phyloP scores from a whole-genome alignment of 2,888 invertebrate species.

The Drosophila picticornis region DNA sequence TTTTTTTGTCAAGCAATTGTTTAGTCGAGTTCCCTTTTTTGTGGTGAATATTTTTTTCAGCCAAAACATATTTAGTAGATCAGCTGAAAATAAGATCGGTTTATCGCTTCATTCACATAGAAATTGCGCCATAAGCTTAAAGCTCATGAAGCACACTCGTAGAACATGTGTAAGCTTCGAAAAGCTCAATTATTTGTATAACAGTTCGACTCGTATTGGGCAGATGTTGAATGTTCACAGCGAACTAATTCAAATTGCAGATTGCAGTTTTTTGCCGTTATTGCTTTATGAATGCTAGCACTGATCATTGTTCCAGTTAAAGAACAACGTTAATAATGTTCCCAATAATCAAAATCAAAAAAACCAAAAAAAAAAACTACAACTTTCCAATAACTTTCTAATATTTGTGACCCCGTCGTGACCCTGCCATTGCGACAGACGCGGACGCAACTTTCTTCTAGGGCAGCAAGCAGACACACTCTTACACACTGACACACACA shows the following conservation, averaged over 20 bases:
- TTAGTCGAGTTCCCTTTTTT: neutral
- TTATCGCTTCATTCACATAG: neutral
- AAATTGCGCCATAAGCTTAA: neutral
- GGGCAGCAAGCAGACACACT: constrained; percentile 10
- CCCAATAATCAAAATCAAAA: neutral
- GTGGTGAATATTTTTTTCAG: neutral
- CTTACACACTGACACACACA: constrained; percentile 16
- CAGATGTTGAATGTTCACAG: constrained; percentile 23
- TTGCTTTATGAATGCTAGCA: constrained; percentile 2
- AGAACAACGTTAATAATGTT: constrained; percentile 1
- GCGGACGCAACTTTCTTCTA: constrained; percentile 60
- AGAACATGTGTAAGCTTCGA: neutral
- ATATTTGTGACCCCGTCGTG: constrained; percentile 60
- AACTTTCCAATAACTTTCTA: constrained; percentile 64
- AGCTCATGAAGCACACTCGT: neutral
- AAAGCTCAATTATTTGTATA: constrained; percentile 14
- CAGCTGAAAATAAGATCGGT: neutral
- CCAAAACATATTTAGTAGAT: neutral
- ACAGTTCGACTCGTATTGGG: constrained; percentile 5
- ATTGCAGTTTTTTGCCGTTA: neutral
- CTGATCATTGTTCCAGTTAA: constrained; percentile 29
- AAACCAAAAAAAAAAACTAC: constrained; percentile 1
- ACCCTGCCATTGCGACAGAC: constrained; percentile 39
- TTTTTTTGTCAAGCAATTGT: neutral
- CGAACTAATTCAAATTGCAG: constrained; percentile 20